Evolutionary conservation across 1,140 invertebrate species (phyloP).

Genomic region (Arctopsyche grandis): DNA sequence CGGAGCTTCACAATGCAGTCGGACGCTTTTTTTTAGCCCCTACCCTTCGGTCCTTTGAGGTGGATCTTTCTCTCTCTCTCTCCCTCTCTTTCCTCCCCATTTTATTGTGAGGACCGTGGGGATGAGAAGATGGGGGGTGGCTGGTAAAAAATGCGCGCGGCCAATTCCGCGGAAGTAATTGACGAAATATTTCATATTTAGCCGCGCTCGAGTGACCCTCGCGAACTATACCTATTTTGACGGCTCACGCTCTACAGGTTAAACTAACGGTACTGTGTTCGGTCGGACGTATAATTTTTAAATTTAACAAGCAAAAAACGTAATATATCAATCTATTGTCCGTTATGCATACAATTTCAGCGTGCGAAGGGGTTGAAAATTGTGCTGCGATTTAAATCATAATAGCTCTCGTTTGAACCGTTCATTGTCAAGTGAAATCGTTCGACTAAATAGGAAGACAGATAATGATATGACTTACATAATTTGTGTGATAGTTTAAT

Average conservation of each 20-base stretch:
- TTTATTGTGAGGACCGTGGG: too few species aligned
- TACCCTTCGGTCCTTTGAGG: neutral
- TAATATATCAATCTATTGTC: neutral
- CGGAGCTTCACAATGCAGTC: slow-evolving; percentile 10
- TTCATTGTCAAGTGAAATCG: too few species aligned
- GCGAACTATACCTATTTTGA: slow-evolving; percentile 11
- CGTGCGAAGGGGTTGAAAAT: too few species aligned
- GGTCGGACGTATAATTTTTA: neutral
- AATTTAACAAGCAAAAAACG: neutral
- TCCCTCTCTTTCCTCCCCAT: too few species aligned
- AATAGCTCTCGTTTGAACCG: too few species aligned
- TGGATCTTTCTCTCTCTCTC: too few species aligned
- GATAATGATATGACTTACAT: too few species aligned
- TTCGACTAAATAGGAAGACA: too few species aligned
- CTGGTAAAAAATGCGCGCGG: slow-evolving; percentile 10
- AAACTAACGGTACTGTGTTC: neutral
- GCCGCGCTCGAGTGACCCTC: neutral
- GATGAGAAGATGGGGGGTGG: neutral
- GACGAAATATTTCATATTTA: slow-evolving; percentile 39
- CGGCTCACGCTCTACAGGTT: slow-evolving; percentile 20
- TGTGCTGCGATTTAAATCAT: too few species aligned
- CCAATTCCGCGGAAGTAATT: slow-evolving; percentile 39
- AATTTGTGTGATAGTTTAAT: too few species aligned
- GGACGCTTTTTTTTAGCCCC: slow-evolving; percentile 25
- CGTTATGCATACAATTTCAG: too few species aligned